phyloP scores from a whole-genome alignment of 37 sponge, comb jelly and placozoan genomes.

The Chondrilla cf. caribensis region DNA sequence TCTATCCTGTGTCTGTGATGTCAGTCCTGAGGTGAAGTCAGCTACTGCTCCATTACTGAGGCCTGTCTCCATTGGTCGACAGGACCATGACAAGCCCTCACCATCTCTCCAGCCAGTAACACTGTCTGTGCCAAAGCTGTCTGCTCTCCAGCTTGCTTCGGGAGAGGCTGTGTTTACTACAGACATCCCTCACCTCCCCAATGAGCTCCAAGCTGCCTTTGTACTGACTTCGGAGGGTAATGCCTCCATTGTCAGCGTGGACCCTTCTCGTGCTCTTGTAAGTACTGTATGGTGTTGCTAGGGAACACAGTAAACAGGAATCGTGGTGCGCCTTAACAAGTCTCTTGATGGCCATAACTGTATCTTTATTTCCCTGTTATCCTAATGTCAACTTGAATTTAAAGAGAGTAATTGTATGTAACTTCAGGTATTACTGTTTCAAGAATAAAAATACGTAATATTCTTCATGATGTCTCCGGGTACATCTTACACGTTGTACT shows the following conservation, averaged over 20 bases:
- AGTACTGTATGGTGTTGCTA: too few relatives aligned
- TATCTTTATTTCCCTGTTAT: too few relatives aligned
- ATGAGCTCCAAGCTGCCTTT: conserved; percentile 71
- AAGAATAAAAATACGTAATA: too few relatives aligned
- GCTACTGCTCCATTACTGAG: conserved; percentile 51
- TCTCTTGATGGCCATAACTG: too few relatives aligned
- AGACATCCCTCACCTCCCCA: conserved; percentile 56
- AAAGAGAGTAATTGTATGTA: too few relatives aligned
- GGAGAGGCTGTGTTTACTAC: conserved; percentile 79
- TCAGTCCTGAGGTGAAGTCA: conserved; percentile 42
- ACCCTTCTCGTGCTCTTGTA: conserved; percentile 4
- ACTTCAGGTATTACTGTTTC: too few relatives aligned
- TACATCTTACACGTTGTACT: too few relatives aligned
- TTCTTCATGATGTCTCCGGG: too few relatives aligned
- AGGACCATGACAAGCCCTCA: conserved; percentile 38
- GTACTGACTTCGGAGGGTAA: conserved; percentile 54
- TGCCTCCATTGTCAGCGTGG: conserved; percentile 13
- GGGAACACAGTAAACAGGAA: too few relatives aligned
- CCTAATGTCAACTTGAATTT: too few relatives aligned
- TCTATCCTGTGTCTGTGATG: conserved; percentile 32
- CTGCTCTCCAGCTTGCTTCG: conserved; percentile 62
- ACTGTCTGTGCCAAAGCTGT: conserved; percentile 64
- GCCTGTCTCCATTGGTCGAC: conserved; percentile 54
- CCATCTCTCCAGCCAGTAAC: conserved; percentile 49
- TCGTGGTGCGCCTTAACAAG: too few relatives aligned